Conservation (phyloP, 1,140 invertebrate genomes). For the Ceratina calcarata region DNA sequence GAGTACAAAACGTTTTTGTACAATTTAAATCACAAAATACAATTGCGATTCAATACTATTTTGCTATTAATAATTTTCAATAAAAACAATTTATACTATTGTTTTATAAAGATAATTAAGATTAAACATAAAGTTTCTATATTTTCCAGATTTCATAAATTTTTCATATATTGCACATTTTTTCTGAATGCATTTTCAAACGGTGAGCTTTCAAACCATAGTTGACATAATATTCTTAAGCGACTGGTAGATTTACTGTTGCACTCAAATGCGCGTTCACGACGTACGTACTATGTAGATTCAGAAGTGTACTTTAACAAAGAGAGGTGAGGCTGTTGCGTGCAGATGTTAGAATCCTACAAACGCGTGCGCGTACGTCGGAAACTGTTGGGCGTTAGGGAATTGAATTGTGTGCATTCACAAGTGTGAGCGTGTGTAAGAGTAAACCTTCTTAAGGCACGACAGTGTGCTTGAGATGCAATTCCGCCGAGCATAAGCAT, state of each 20-base stretch:
- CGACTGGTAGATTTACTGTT: not conserved
- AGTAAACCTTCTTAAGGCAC: constrained; percentile 1
- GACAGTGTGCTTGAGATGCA: not conserved
- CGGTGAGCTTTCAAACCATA: too few relatives aligned
- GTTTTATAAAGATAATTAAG: too few relatives aligned
- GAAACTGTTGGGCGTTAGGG: not conserved
- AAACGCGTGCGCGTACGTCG: not conserved
- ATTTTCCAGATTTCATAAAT: too few relatives aligned
- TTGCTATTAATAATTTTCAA: too few relatives aligned
- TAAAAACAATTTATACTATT: too few relatives aligned
- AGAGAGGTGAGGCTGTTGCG: not conserved
- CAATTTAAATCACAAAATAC: too few relatives aligned
- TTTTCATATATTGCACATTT: too few relatives aligned
- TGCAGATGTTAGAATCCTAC: not conserved
- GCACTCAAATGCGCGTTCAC: not conserved
- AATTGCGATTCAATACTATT: too few relatives aligned
- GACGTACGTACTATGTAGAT: not conserved
- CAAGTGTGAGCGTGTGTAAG: not conserved
- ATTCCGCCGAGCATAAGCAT: not conserved
- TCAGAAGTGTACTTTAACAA: not conserved
- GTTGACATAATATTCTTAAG: not conserved
- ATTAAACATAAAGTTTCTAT: too few relatives aligned
- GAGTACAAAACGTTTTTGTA: too few relatives aligned
- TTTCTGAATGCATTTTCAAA: too few relatives aligned
- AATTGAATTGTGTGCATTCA: not conserved